These are phyloP conservation scores for Heteromyza rotundicornis DNA, from an alignment of 2,888 invertebrate genomes.

Conservation along the genomic window DNA sequence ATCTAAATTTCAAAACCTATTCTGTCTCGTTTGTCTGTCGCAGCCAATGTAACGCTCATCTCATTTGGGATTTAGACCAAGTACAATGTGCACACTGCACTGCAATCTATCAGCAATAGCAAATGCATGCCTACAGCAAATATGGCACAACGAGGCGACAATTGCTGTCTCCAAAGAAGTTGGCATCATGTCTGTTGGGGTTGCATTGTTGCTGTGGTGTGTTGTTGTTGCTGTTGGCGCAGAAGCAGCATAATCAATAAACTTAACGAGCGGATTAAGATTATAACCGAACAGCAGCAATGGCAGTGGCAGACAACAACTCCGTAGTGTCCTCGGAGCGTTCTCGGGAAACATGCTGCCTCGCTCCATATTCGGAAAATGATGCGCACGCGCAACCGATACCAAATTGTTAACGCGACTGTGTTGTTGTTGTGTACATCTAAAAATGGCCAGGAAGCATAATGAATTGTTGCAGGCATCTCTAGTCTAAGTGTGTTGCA, in stretches of 20 bases:
- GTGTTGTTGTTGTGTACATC: background rate
- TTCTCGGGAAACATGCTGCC: background rate
- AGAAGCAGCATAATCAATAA: slow-evolving; percentile 43
- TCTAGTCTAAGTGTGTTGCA: background rate
- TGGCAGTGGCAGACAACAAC: too few relatives aligned
- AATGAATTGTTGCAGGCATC: slow-evolving; percentile 9
- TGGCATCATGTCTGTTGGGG: background rate
- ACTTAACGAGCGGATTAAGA: slow-evolving; percentile 54
- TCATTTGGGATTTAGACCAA: too few relatives aligned
- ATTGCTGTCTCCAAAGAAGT: slow-evolving; percentile 51
- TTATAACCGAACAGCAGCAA: slow-evolving; percentile 39
- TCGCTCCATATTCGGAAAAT: slow-evolving; percentile 37
- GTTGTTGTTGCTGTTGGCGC: background rate
- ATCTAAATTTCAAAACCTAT: too few relatives aligned
- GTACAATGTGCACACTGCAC: too few relatives aligned
- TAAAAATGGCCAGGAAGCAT: slow-evolving; percentile 7
- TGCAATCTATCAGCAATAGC: too few relatives aligned
- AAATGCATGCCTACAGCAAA: slow-evolving; percentile 39
- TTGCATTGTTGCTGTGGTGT: background rate
- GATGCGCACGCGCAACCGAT: slow-evolving; percentile 52
- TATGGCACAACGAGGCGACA: slow-evolving; percentile 56
- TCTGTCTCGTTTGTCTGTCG: too few relatives aligned
- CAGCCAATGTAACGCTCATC: too few relatives aligned
- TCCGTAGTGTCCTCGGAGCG: background rate
- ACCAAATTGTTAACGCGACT: slow-evolving; percentile 44